Base-by-base conservation (phyloP, 1,140 invertebrate genomes). In the Lanistes nyassanus region DNA sequence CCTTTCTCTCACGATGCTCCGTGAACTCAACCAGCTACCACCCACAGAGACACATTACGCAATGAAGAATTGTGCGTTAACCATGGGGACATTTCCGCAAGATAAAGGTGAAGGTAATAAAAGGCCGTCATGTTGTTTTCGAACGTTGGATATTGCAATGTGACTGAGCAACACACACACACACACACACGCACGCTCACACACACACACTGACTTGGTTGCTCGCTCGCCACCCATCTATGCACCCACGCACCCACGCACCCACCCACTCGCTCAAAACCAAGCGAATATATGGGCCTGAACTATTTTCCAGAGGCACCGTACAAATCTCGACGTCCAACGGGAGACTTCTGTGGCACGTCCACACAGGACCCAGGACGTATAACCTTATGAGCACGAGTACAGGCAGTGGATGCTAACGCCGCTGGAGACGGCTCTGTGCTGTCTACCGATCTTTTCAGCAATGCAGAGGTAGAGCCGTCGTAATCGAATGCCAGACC, bases 201-300 rank as follows among this genome's bases (percentile, higher is more conserved):
- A 26, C 53, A 55, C 53, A n/a, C 53, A 55, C n/a, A 55, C 53
- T 13, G 53, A 55, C 53, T 16, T 55, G 13, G 13, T 16, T 55
- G n/a, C 53, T 13, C 53, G 53, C 53, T 13, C 53, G n/a, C 53
- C 53, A 55, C 53, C 13, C 53, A 55, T n/a, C n/a, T 31, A 62
- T 31, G 31, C 58, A 62, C 58, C 9, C 58, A 62, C 58, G n/a
- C 58, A 62, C 58, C 9, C 58, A 62, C 58, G n/a, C 58, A 62
- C 58, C 9, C 58, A 62, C 53, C 13, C 53, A 55, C 53, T 55
- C 13, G n/a, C 53, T 16, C 53, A 55, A 13, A 55, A 13, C 13
- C 53, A 55, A 13, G 31, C 58, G n/a, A 13, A 55, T n/a, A 55
- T n/a, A 55, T n/a, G n/a, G 13, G n/a, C 53, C 13, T n/a, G n/a